These are phyloP conservation scores for Alcedo atthis DNA, from an alignment of 2,797 vertebrate genomes.

Conservation along the genomic window DNA sequence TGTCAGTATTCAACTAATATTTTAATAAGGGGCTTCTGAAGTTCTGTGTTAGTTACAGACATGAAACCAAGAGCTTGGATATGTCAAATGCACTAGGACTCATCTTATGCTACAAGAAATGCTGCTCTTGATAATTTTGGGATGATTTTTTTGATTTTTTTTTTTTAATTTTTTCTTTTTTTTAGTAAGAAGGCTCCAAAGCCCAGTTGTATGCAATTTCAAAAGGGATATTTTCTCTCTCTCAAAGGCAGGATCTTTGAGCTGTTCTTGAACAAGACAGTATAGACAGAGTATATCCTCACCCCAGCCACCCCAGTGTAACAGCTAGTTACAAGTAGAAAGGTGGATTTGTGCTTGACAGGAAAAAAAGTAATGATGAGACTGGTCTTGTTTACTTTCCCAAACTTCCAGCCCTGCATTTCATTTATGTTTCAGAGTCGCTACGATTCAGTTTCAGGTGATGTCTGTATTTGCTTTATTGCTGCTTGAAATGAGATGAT, in stretches of 20 bases:
- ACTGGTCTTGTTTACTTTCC: neutral
- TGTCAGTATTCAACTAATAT: neutral
- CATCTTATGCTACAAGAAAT: neutral
- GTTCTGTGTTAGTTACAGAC: neutral
- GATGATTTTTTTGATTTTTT: too few species aligned
- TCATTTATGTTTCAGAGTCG: neutral
- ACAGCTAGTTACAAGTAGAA: neutral
- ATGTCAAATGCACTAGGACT: neutral
- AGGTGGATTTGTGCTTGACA: neutral
- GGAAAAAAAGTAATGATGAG: neutral
- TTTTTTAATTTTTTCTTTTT: neutral
- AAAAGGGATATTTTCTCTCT: neutral
- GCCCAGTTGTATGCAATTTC: neutral
- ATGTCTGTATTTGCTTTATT: neutral
- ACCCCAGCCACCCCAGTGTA: neutral
- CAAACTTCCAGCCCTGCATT: neutral
- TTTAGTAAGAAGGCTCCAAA: neutral
- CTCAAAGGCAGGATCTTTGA: neutral
- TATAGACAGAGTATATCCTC: neutral
- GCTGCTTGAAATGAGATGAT: neutral
- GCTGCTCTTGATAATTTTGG: neutral
- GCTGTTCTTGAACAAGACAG: neutral
- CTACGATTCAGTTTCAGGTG: neutral
- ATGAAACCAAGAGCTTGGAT: neutral
- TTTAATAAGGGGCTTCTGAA: neutral